Evolutionary conservation across 2,113 vertebrate genomes (phyloP), one percentile per base, ranked within the genome.

Genomic region (Caracal caracal): DNA sequence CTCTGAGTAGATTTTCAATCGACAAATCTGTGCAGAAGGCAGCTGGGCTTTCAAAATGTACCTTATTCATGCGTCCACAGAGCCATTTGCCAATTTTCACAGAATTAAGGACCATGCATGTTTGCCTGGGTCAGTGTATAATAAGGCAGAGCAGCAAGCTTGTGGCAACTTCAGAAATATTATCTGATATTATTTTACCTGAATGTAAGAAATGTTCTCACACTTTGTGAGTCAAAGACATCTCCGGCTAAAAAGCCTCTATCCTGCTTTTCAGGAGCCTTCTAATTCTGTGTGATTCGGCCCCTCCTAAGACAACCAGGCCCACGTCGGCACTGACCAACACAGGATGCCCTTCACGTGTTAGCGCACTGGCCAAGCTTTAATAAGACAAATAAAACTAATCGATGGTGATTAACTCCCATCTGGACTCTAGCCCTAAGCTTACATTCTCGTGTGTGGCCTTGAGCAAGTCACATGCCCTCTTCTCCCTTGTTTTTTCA

Each of bases 1-100:
- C 26, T 66, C 82, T 78, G 47, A 97, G 70, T 30, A 81, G 83
- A 95, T 96, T 95, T 97, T 83, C 70, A 97, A 49, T 90, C 15
- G 70, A 88, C 75, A 90, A 84, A 93, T 95, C 59, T 87, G 10
- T 66, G 49, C 71, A 82, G 49, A 88, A 84, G 59, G 47, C 85
- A 94, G 51, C 59, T 63, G 30, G 49, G 65, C 24, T 96, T 97
- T 97, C 86, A 94, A 90, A 96, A 92, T 51, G 85, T n/a, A 66
- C 33, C 70, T 81, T 56, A 53, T 75, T 61, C 53, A 0, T 93
- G 3, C 40, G 81, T 40, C 28, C 12, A 37, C 5, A 75, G 28
- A 59, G 4, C 2, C 63, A 83, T 59, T 56, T 47, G 26, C 53
- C 79, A 40, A 19, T 81, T 79, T 59, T 19, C 61, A 80, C 68